Conservation (phyloP, 2,797 vertebrate genomes). For the Pangasius larnaudii region DNA sequence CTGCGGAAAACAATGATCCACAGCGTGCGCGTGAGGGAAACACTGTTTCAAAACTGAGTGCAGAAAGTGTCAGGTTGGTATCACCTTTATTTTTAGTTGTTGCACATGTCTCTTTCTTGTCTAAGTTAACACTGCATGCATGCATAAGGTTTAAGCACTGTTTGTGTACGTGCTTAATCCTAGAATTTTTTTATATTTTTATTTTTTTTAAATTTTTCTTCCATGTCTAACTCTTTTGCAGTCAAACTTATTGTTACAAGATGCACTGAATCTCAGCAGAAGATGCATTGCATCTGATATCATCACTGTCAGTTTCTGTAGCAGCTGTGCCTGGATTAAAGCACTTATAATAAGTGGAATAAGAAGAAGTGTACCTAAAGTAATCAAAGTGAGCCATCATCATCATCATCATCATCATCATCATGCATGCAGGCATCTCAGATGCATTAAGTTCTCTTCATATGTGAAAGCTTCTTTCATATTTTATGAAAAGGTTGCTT, state of each 20-base stretch:
- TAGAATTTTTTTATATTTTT: no score
- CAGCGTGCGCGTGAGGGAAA: background rate
- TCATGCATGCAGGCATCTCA: background rate
- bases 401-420: background rate
- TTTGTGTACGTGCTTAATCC: background rate
- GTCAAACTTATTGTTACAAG: background rate
- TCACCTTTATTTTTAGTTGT: slow-evolving; percentile 7
- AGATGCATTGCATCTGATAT: background rate
- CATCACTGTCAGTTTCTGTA: background rate
- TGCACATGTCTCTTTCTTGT: background rate
- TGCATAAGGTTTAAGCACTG: background rate
- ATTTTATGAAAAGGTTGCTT: background rate
- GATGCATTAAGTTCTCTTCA: background rate
- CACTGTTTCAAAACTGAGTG: slow-evolving; percentile 47
- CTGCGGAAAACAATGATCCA: background rate
- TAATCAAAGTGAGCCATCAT: background rate
- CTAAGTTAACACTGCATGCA: background rate
- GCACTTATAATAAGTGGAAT: no score
- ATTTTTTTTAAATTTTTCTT: background rate
- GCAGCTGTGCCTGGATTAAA: background rate
- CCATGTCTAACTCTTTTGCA: background rate
- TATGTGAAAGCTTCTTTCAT: background rate
- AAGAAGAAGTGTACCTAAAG: background rate
- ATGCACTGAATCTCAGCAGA: background rate
- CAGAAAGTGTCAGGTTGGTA: slow-evolving; percentile 76